Conservation (phyloP, 2,113 vertebrate species). For the Sceloporus tristichus region DNA sequence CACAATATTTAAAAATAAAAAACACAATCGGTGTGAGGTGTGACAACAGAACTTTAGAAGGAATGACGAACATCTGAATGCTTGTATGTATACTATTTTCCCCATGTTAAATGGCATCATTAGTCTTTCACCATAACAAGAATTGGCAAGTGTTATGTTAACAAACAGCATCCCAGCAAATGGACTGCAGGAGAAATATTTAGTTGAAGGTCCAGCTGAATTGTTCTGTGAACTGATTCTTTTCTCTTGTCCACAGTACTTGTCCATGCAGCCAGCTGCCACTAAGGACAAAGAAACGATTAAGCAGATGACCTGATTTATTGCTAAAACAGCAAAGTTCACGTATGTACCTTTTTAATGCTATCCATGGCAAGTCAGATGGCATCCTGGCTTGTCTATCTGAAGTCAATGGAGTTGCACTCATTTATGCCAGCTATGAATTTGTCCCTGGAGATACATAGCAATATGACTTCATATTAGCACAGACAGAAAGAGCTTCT, state of each 20-base stretch:
- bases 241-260: conserved; percentile 3
- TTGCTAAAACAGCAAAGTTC: conserved; percentile 24
- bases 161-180: conserved; percentile 24
- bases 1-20: neutral
- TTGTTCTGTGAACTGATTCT: neutral
- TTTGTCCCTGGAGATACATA: conserved; percentile 21
- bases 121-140: conserved; percentile 5
- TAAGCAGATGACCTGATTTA: conserved; percentile 41
- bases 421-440: conserved; percentile 11
- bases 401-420: conserved; percentile 21
- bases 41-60: neutral
- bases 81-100: neutral
- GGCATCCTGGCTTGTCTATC: conserved; percentile 11
- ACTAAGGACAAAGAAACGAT: conserved; percentile 31
- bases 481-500: conserved; percentile 16
- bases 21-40: conserved; percentile 9
- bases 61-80: neutral
- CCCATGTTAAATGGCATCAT: conserved; percentile 18
- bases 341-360: conserved; percentile 6
- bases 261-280: conserved; percentile 28
- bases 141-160: neutral
- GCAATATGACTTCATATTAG: conserved; percentile 31
- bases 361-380: conserved; percentile 28
- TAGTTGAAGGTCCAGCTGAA: conserved; percentile 13
- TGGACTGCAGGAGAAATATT: neutral